Base-by-base conservation (phyloP, 2,888 invertebrate species). In the Lasioglossum marginatum region DNA sequence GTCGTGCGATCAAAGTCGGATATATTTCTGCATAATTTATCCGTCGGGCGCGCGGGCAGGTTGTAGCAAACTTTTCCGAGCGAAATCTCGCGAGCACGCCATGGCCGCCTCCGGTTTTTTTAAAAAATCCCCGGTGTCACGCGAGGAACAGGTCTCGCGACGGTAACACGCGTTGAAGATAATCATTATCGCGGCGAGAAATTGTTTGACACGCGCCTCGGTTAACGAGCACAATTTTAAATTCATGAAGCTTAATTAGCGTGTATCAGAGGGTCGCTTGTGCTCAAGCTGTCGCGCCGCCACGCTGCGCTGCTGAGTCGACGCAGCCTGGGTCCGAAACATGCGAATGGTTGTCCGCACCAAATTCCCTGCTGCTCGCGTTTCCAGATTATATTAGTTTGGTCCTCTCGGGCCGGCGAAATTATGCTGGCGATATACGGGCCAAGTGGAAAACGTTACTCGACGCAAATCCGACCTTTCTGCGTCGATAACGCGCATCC, bases 171-270 rank as follows among this genome's bases (percentile, higher is more conserved):
- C 10, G 74, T n/a, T 40, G n/a, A 63, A 57, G 81, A 63, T 81
- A 79, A 86, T 86, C 72, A 76, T 87, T 82, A 86, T 82, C 66
- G 70, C 52, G 63, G 31, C 23, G 63, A 14, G 72, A 57, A 87
- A 82, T 82, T 81, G 66, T 86, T 85, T 78, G 80, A 86, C 86
- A 78, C 79, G 31, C 79, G 63, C 70, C 68, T 60, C 57, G 72
- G 68, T 72, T 89, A 89, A 83, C 82, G 77, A 85, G 81, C 77
- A 34, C 73, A 70, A 80, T 83, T 79, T 86, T 82, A 80, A 81
- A 87, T 86, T 85, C 80, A 76, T 76, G 81, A 80, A 52, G 81
- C 80, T 88, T 89, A 89, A 89, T 89, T 89, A 83, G 82, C 83
- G 78, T 63, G 73, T 74, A 83, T 79, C 80, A 40, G 79, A 66